These are phyloP conservation scores for Eupithecia pulchellata DNA, from an alignment of 2,888 invertebrate species.

Conservation along the genomic window DNA sequence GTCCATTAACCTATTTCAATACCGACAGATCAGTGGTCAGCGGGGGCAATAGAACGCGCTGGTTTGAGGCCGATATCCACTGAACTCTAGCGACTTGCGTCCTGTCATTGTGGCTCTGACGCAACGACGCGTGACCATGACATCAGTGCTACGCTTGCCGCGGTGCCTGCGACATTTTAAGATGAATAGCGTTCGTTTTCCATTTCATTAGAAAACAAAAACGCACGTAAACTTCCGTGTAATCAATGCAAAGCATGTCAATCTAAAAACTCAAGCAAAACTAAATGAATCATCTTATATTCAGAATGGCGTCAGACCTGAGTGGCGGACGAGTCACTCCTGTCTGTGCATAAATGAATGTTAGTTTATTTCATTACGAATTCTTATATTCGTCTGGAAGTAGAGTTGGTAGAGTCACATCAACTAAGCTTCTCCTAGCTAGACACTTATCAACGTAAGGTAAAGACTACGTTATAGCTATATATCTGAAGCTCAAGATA, in stretches of 20 bases:
- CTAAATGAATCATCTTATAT: constrained; percentile 43
- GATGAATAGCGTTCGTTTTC: constrained; percentile 62
- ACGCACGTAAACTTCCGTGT: constrained; percentile 39
- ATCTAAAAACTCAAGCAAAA: constrained; percentile 37
- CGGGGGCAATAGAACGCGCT: constrained; percentile 57
- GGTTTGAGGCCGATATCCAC: constrained; percentile 50
- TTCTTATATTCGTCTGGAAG: background rate
- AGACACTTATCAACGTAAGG: background rate
- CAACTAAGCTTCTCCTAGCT: background rate
- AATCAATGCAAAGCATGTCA: constrained; percentile 40
- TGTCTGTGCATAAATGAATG: constrained; percentile 38
- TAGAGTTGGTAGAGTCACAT: background rate
- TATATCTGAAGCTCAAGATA: background rate
- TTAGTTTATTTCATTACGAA: constrained; percentile 29
- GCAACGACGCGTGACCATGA: constrained; percentile 78
- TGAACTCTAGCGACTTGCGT: constrained; percentile 41
- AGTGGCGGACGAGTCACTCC: constrained; percentile 35
- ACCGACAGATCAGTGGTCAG: constrained; percentile 60
- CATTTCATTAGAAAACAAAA: constrained; percentile 57
- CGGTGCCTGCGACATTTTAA: constrained; percentile 61
- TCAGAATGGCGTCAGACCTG: constrained; percentile 38
- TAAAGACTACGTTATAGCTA: background rate
- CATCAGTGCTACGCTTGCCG: constrained; percentile 62
- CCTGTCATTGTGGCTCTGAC: constrained; percentile 56
- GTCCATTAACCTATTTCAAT: constrained; percentile 58